Evolutionary conservation across 2,888 invertebrate species (phyloP), one percentile per base, ranked within the genome.

Genomic region (Gonocerus acuteangulatus): DNA sequence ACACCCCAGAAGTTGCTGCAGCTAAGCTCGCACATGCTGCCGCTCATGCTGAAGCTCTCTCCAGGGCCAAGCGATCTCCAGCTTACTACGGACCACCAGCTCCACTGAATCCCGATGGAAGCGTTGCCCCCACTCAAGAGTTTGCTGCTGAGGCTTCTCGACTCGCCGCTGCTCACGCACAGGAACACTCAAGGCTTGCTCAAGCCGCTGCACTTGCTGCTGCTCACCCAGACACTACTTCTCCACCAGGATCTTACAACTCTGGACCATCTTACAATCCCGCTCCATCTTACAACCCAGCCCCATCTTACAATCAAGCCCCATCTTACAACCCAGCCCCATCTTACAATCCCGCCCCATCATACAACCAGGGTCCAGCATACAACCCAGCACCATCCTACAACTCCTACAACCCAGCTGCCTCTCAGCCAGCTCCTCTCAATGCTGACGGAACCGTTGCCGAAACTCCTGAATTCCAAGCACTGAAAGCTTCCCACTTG

Each of bases 1-100:
- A 79, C 65, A 77, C 76, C 1, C 74, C 77, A 11, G 78, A 78
- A 70, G 78, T 78, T 9, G 73, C 71, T 0, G 73, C 73, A 18
- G 78, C 78, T 48, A 75, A 74, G 66, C 19, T 61, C 48, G 62
- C 57, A 16, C 62, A 65, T 34, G 39, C 57, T 19, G 58, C 60
- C 32, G 65, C 65, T 15, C 62, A 62, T 54, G 47, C 51, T 18
- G 61, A 61, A 18, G 65, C 65, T 27, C 47, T 56, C 15, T 21
- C 44, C 19, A 62, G 61, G 22, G 47, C 42, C 15, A 54, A 60
- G 39, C 77, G 78, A 1, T 76, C 78, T 54, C 36, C 52, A 16
- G 36, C 52, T 22, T 47, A 45, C 45, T 57, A 57, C 47, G 57
- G 57, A 4, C 45, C 45, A 2, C 51, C 51, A 22, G 49, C 60